These are phyloP conservation scores for Calliphora vicina DNA, from an alignment of 1,140 invertebrate species.

Conservation along the genomic window DNA sequence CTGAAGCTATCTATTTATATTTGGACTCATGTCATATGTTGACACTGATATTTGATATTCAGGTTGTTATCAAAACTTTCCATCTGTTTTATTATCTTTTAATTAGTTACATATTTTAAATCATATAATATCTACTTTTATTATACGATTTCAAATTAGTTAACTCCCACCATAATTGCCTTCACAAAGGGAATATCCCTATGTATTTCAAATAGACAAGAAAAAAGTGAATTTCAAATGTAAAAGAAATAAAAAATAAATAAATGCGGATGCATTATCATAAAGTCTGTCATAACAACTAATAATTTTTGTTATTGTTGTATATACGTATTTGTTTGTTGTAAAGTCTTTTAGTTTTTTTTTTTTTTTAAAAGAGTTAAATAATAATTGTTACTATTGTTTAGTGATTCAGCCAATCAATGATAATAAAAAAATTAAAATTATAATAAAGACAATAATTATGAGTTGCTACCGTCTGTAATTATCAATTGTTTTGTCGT, in stretches of 20 bases:
- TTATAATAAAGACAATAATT: not conserved
- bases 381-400: not conserved
- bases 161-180: no score
- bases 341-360: not conserved
- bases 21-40: no score
- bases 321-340: not conserved
- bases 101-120: no score
- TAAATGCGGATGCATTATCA: slow-evolving; percentile 30
- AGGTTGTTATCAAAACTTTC: no score
- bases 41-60: no score
- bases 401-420: not conserved
- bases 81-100: no score
- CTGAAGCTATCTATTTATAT: no score
- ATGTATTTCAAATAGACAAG: not conserved
- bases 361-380: slow-evolving; percentile 8
- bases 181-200: not conserved
- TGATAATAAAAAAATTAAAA: not conserved
- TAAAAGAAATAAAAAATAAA: not conserved
- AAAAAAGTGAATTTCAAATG: slow-evolving; percentile 7
- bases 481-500: not conserved
- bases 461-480: not conserved
- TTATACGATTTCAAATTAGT: no score
- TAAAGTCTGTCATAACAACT: not conserved
- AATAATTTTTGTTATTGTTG: not conserved
- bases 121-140: no score